Base-by-base conservation (phyloP, 2,113 vertebrate genomes). In the Campylomormyrus numenius region DNA sequence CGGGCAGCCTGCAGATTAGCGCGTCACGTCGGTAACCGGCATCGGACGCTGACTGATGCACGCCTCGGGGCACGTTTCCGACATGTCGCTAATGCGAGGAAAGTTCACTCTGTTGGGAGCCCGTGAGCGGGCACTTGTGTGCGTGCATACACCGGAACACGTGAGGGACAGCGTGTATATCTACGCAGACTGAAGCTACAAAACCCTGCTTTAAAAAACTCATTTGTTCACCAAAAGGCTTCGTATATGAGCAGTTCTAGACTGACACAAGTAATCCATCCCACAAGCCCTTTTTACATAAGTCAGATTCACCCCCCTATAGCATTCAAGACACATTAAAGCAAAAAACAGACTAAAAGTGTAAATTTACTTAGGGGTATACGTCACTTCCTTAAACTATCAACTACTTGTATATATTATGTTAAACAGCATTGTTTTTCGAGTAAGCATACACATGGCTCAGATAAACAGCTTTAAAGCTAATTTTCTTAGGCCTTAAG, bases 1-100 rank as follows among this genome's bases (percentile, higher is more conserved):
- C 86, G 90, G 90, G 50, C 89, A 92, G 24, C 91, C 91, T 87
- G 89, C 91, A 94, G 91, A 92, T 92, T 94, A 94, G 91, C 89
- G 89, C 93, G 87, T 87, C 45, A 2, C 48, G 91, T 49, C 92
- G 92, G 89, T 83, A 90, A 89, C 62, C 92, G 83, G 91, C 92
- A 90, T 89, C 3, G 91, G 87, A 91, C 74, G 91, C 53, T 0
- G 0, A 91, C 56, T 87, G 90, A 93, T 85, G 3, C 42, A n/a
- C 24, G 19, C 83, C 83, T 24, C 4, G 11, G 42, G 45, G 45
- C 8, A 15, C 0, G 9, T 85, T 85, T 85, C 83, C 45, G 1
- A 19, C n/a, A 27, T 8, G 11, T 45, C 15, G 5, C 17, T 17
- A 58, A 17, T 35, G 89, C 24, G 39, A 87, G 39, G n/a, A 13